Evolutionary conservation across 2,797 vertebrate genomes (phyloP).

Genomic region (Malurus splendens): DNA sequence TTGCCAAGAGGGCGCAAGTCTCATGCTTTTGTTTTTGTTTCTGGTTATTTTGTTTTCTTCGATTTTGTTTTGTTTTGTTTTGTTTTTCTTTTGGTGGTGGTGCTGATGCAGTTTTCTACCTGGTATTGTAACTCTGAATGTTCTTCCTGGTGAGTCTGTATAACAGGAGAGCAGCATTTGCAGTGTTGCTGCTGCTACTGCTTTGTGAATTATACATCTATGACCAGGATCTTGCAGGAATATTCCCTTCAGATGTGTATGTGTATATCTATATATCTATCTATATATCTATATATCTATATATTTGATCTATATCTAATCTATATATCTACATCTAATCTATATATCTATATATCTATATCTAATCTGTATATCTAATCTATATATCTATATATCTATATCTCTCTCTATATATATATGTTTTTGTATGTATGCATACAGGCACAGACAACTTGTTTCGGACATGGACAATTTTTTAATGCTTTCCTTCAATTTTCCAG

Average conservation of each 20-base stretch:
- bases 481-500: not conserved
- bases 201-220: not conserved
- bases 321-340: no score
- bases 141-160: not conserved
- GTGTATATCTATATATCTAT: no score
- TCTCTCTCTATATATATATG: no score
- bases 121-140: not conserved
- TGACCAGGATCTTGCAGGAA: not conserved
- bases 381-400: no score
- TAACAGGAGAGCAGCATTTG: not conserved
- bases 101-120: not conserved
- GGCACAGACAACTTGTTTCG: not conserved
- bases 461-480: not conserved
- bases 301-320: no score
- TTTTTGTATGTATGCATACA: not conserved
- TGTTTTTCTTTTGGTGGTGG: not conserved
- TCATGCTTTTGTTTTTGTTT: rapidly evolving
- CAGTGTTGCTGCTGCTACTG: not conserved
- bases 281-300: not conserved
- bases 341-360: no score
- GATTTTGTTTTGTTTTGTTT: not conserved
- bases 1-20: not conserved
- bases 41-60: not conserved
- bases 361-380: no score
- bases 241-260: not conserved